Percentiles rank a stretch among this genome's conserved stretches.
phyloP scores from a whole-genome alignment of 2,797 vertebrate species.

The Tarsius wallacei region DNA sequence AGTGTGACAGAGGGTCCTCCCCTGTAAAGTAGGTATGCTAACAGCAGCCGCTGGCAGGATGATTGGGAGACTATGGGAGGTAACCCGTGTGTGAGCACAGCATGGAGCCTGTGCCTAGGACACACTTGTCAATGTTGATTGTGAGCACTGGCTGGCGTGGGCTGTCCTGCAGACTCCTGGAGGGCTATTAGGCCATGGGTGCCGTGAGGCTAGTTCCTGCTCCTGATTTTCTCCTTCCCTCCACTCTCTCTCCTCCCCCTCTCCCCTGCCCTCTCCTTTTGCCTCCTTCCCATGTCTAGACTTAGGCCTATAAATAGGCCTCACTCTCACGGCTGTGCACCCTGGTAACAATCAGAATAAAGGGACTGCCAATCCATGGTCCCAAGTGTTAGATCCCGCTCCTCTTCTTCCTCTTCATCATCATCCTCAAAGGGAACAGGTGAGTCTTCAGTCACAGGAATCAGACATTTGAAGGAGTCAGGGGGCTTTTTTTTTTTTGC shows the following conservation, averaged over 20 bases:
- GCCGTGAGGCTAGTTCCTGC: not conserved
- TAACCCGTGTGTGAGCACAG: fast-evolving
- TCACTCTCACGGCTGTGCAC: not conserved
- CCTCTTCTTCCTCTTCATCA: not conserved
- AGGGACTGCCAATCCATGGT: not conserved
- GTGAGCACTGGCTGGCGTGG: fast-evolving
- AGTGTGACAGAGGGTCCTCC: too few relatives aligned
- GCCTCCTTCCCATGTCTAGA: constrained; percentile 64
- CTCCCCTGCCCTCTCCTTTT: not conserved
- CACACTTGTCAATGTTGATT: fast-evolving
- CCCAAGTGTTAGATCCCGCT: not conserved
- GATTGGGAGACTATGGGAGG: not conserved
- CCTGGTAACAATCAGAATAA: constrained; percentile 54
- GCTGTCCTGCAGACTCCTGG: not conserved
- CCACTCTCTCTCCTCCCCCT: not conserved
- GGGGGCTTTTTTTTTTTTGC: not conserved
- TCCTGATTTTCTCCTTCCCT: not conserved
- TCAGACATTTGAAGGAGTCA: not conserved
- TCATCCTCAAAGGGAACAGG: constrained; percentile 21
- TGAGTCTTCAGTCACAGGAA: constrained; percentile 3
- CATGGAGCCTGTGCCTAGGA: fast-evolving
- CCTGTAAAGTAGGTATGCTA: too few relatives aligned
- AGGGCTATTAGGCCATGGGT: not conserved
- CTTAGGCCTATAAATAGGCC: constrained; percentile 39
- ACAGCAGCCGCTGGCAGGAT: not conserved